Conservation (phyloP, 2,888 invertebrate species). For the Priocnemis perturbator region DNA sequence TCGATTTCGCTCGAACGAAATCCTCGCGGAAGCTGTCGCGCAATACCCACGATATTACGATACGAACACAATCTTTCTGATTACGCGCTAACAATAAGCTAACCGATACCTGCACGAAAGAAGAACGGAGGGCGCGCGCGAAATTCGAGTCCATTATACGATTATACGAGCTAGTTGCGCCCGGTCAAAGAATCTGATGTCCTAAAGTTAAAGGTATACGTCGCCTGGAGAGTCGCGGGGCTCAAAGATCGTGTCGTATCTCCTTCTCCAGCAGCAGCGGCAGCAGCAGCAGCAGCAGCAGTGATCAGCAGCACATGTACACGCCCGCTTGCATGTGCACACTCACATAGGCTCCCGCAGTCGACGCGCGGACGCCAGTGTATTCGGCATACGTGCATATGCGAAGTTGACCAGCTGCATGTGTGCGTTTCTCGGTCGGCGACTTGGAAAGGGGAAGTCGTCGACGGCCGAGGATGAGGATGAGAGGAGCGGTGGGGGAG, state of each 20-base stretch:
- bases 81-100: too few relatives aligned
- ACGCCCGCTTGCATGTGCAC: background rate
- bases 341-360: too few relatives aligned
- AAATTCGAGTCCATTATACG: background rate
- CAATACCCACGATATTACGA: too few relatives aligned
- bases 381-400: constrained; percentile 34
- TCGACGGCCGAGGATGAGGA: constrained; percentile 24
- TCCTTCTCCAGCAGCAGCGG: constrained; percentile 25
- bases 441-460: constrained; percentile 71
- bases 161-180: constrained; percentile 16
- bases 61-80: too few relatives aligned
- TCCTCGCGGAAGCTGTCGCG: too few relatives aligned
- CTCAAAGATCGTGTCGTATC: constrained; percentile 48
- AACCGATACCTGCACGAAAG: too few relatives aligned
- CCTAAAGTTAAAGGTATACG: constrained; percentile 24
- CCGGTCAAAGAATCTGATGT: constrained; percentile 31
- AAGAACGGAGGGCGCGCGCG: background rate
- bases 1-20: too few relatives aligned
- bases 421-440: constrained; percentile 53
- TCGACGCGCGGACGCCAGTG: constrained; percentile 6
- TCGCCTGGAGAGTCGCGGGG: background rate
- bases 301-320: background rate
- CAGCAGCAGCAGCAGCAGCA: background rate
- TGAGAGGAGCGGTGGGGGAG: constrained; percentile 34
- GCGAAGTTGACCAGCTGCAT: constrained; percentile 57